phyloP scores from a whole-genome alignment of 2,113 vertebrate species.

The Hemiscyllium ocellatum region DNA sequence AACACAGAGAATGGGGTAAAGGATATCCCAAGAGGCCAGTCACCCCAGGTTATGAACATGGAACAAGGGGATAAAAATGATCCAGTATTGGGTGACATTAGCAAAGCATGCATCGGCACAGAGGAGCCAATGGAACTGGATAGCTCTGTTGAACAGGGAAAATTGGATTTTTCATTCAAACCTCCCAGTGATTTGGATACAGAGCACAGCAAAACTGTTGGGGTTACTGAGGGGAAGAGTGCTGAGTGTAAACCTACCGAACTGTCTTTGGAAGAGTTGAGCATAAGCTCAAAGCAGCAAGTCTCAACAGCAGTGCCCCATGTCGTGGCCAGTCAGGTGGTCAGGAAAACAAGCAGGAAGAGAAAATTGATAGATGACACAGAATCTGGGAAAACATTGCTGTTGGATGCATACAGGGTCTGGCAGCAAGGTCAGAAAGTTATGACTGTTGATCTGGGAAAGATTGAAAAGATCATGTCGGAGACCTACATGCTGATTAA shows the following conservation, averaged over 20 bases:
- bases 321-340: conserved; percentile 48
- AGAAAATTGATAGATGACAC: conserved; percentile 75
- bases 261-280: conserved; percentile 88
- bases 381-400: conserved; percentile 79
- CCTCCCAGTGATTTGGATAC: conserved; percentile 41
- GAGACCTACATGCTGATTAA: conserved; percentile 98
- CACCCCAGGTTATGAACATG: conserved; percentile 52
- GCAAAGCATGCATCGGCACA: conserved; percentile 53
- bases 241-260: conserved; percentile 68
- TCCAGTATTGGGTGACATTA: conserved; percentile 47
- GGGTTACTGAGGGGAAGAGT: conserved; percentile 56
- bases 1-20: conserved; percentile 59
- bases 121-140: conserved; percentile 82
- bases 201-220: conserved; percentile 46
- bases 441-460: conserved; percentile 81
- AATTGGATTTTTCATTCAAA: conserved; percentile 47
- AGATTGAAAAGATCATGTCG: conserved; percentile 95
- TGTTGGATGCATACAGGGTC: conserved; percentile 87
- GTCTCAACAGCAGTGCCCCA: conserved; percentile 44
- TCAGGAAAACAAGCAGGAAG: conserved; percentile 69
- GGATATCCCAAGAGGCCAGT: conserved; percentile 54
- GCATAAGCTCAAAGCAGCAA: conserved; percentile 76
- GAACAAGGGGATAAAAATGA: conserved; percentile 46
- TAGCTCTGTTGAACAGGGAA: conserved; percentile 51
- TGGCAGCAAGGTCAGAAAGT: conserved; percentile 98